phyloP scores from a whole-genome alignment of 2,113 vertebrate species.

The Lota lota region DNA sequence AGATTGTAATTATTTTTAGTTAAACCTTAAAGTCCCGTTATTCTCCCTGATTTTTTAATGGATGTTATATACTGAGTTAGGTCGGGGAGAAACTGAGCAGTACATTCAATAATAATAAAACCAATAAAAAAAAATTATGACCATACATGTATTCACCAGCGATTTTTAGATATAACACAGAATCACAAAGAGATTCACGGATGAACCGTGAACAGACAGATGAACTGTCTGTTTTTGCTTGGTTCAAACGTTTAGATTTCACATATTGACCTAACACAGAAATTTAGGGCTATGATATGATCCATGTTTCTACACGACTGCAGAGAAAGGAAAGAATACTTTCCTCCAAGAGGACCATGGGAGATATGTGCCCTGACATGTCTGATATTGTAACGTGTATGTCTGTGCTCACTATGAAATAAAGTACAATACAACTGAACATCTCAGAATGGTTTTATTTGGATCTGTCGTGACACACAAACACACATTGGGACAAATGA shows the following conservation, averaged over 20 bases:
- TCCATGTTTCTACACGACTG: constrained; percentile 25
- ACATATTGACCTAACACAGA: no score
- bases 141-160: constrained; percentile 44
- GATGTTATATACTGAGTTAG: constrained; percentile 43
- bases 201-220: neutral
- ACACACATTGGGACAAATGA: no score
- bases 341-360: constrained; percentile 65
- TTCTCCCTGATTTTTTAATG: constrained; percentile 39
- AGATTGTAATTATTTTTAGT: constrained; percentile 69
- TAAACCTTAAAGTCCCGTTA: constrained; percentile 40
- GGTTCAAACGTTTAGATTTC: no score
- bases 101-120: constrained; percentile 61
- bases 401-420: constrained; percentile 59
- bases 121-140: constrained; percentile 38
- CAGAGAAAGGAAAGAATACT: constrained; percentile 40
- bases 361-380: constrained; percentile 22
- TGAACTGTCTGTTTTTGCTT: no score
- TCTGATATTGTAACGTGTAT: constrained; percentile 41
- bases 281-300: no score
- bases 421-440: constrained; percentile 49
- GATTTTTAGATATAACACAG: constrained; percentile 39
- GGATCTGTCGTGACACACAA: no score
- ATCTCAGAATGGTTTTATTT: no score
- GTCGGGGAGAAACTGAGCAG: constrained; percentile 43
- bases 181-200: neutral